Evolutionary conservation across 2,888 invertebrate genomes (phyloP), one percentile per base, ranked within the genome.

Genomic region (Barypeithes pellucidus): DNA sequence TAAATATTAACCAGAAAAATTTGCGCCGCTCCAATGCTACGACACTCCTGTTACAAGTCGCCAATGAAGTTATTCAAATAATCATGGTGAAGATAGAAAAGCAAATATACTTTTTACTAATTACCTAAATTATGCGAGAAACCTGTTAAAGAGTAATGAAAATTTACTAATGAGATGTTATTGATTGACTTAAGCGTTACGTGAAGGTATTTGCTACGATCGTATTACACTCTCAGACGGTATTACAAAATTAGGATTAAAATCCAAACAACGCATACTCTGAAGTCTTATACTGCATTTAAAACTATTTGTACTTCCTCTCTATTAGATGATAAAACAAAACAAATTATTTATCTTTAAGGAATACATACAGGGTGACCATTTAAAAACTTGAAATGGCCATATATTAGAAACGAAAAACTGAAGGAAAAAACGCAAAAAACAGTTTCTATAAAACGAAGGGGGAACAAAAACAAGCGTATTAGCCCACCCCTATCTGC

Each of bases 191-290:
- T 57, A 57, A 57, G 41, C 57, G 20, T 14, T 41, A 65, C 70
- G 70, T 70, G 70, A 5, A 54, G 70, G 70, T 41, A 70, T 70
- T 62, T 43, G 57, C 54, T 65, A 43, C 59, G 69, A 62, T 63
- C 22, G 33, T 45, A 63, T 63, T 63, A 63, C 43, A 29, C 29
- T 29, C 29, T 29, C 54, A 11, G 16, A n/a, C 11, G 11, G 33
- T 8, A 18, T 57, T 57, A 33, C 12, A 54, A 54, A 33, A 54
- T 16, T 9, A n/a, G n/a, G 11, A 36, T 33, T 57, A 50, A 33
- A 50, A 29, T 33, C 3, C 18, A 57, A 33, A 57, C 54, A 57
- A 57, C 54, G n/a, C 14, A 22, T n/a, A 14, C 4, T 33, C 33
- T 7, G 54, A 7, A 8, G 16, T 57, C 14, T 57, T 33, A n/a